Percentiles rank a stretch among this genome's conserved stretches.
Conservation (phyloP, 2,797 vertebrate species). For the Parambassis ranga region DNA sequence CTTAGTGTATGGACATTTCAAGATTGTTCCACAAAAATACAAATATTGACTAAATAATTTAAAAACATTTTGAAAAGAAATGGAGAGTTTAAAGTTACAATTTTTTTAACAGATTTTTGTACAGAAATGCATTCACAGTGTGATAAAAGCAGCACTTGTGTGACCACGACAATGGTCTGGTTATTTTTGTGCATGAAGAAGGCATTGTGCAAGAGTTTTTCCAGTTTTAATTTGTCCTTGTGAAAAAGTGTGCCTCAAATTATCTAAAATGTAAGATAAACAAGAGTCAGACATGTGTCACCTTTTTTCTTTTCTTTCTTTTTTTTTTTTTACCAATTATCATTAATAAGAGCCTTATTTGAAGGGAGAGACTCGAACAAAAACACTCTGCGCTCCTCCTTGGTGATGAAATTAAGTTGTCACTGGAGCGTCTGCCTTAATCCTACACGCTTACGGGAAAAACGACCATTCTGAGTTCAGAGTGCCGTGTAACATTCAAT, state of each 20-base stretch:
- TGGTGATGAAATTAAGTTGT: slow-evolving; percentile 79
- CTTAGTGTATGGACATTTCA: too few relatives aligned
- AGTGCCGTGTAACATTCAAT: slow-evolving; percentile 84
- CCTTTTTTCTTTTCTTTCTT: slow-evolving; percentile 59
- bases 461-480: slow-evolving; percentile 76
- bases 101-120: too few relatives aligned
- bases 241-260: slow-evolving; percentile 68
- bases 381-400: slow-evolving; percentile 73
- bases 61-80: too few relatives aligned
- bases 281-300: slow-evolving; percentile 75
- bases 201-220: slow-evolving; percentile 45
- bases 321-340: slow-evolving; percentile 61
- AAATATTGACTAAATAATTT: too few relatives aligned
- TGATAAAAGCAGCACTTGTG: background rate
- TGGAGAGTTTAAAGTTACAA: too few relatives aligned
- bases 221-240: slow-evolving; percentile 68
- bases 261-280: slow-evolving; percentile 75
- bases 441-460: slow-evolving; percentile 78
- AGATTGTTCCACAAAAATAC: too few relatives aligned
- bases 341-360: slow-evolving; percentile 72
- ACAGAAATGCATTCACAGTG: background rate
- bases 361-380: slow-evolving; percentile 67
- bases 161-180: slow-evolving; percentile 1
- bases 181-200: slow-evolving; percentile 42
- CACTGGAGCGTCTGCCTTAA: slow-evolving; percentile 85